These are phyloP conservation scores for Heliornis fulica DNA, from an alignment of 2,113 vertebrate genomes.

Conservation along the genomic window DNA sequence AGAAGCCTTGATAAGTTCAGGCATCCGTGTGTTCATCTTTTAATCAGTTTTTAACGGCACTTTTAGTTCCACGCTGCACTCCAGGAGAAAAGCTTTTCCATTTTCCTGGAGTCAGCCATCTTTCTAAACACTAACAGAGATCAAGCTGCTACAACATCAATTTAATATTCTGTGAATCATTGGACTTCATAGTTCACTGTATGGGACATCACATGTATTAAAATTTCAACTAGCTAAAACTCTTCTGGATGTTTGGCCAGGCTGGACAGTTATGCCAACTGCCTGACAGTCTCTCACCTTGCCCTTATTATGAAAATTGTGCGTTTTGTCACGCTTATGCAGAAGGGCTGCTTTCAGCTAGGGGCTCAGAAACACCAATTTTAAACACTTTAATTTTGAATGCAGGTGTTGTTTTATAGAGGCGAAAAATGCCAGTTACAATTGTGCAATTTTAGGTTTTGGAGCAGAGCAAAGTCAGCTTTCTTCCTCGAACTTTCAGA, in stretches of 20 bases:
- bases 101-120: background rate
- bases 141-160: background rate
- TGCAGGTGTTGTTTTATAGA: background rate
- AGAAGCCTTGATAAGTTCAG: background rate
- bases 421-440: background rate
- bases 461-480: background rate
- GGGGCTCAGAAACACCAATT: background rate
- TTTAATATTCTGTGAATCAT: background rate
- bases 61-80: background rate
- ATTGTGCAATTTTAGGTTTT: background rate
- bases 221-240: background rate
- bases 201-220: background rate
- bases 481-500: background rate
- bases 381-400: background rate
- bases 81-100: background rate
- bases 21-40: background rate
- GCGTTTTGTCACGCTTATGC: background rate
- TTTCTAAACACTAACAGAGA: background rate
- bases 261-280: rapidly evolving
- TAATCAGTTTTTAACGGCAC: background rate
- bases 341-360: background rate
- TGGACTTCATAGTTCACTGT: background rate
- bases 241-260: background rate
- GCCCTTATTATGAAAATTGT: background rate
- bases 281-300: background rate